phyloP scores from a whole-genome alignment of 2,113 vertebrate genomes.

The Tragulus kanchil region DNA sequence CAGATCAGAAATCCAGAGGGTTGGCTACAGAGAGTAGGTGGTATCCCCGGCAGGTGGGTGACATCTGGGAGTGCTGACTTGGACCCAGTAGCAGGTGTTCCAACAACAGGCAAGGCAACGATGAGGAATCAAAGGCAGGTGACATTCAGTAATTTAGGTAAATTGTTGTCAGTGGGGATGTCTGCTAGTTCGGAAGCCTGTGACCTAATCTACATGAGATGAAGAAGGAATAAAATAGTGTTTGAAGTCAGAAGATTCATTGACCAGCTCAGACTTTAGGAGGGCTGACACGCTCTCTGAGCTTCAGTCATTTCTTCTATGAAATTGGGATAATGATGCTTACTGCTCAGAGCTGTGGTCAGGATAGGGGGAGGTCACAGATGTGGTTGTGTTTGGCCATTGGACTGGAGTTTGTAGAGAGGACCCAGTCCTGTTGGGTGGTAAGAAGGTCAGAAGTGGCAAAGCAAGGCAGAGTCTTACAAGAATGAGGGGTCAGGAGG shows the following conservation, averaged over 20 bases:
- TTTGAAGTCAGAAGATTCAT: not conserved
- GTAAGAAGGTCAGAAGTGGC: not conserved
- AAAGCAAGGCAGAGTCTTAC: not conserved
- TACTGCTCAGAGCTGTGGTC: not conserved
- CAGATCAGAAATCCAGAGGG: not conserved
- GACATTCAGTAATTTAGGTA: not conserved
- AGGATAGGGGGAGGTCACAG: not conserved
- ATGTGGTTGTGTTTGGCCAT: not conserved
- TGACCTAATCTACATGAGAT: not conserved
- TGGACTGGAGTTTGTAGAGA: not conserved
- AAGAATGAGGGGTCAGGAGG: not conserved
- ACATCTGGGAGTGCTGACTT: not conserved
- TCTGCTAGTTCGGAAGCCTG: not conserved
- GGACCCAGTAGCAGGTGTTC: conserved; percentile 39
- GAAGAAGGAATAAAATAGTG: not conserved
- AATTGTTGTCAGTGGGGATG: not conserved
- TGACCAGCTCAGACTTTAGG: not conserved
- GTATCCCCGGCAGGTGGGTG: not conserved
- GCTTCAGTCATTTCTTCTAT: not conserved
- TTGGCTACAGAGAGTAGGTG: conserved; percentile 8
- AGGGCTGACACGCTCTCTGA: not conserved
- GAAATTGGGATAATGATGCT: not conserved
- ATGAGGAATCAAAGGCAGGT: not conserved
- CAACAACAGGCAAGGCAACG: not conserved
- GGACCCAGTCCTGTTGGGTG: not conserved